Evolutionary conservation across 1,140 invertebrate genomes (phyloP).

Genomic region (Propsilocerus akamusi): DNA sequence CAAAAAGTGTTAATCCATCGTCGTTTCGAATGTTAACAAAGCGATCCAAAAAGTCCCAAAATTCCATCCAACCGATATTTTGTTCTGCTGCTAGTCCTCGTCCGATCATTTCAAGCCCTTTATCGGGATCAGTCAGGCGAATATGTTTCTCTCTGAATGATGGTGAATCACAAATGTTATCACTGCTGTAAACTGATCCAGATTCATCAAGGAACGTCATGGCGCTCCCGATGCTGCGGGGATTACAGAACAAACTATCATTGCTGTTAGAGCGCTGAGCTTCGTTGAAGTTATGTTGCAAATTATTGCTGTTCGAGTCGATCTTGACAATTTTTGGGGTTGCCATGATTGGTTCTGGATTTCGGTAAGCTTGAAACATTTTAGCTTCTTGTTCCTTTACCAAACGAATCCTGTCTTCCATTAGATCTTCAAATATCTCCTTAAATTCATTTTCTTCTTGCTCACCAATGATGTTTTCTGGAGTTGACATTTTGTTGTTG

Average conservation of each 20-base stretch:
- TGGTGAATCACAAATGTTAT: constrained; percentile 9
- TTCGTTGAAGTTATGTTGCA: not conserved
- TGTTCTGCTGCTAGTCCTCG: constrained; percentile 55
- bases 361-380: not conserved
- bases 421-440: not conserved
- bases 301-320: not conserved
- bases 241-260: not conserved
- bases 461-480: not conserved
- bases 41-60: constrained; percentile 70
- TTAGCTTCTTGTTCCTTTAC: not conserved
- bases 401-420: not conserved
- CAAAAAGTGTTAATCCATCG: constrained; percentile 51
- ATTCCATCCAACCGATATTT: constrained; percentile 71
- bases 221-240: not conserved
- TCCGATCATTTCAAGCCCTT: constrained; percentile 67
- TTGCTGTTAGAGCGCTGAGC: not conserved
- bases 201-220: not conserved
- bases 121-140: constrained; percentile 54
- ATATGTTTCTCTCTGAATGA: constrained; percentile 26
- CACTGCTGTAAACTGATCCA: not conserved
- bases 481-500: not conserved
- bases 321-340: not conserved
- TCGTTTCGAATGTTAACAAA: constrained; percentile 53
- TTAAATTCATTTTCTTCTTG: not conserved
- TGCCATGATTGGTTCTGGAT: not conserved